Conservation (phyloP, 2,797 vertebrate species). For the Scyliorhinus canicula region DNA sequence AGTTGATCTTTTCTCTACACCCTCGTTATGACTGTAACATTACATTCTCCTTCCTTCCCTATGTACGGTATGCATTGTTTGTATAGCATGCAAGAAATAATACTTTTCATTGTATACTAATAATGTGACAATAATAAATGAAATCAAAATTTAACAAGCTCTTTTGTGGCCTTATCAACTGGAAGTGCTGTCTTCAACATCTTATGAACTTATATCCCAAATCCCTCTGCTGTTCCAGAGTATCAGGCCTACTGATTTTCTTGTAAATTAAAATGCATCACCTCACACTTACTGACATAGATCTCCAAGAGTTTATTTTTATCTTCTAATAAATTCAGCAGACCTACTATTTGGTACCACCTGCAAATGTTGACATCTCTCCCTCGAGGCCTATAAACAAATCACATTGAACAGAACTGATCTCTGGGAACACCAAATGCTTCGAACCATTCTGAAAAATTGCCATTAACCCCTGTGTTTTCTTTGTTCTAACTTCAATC, state of each 20-base stretch:
- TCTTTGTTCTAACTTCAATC: background rate
- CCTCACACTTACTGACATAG: background rate
- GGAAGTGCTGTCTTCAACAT: background rate
- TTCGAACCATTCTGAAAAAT: background rate
- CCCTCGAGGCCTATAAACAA: background rate
- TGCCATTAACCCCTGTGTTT: background rate
- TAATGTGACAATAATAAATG: too few relatives aligned
- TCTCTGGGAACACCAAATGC: background rate
- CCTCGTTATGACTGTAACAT: too few relatives aligned
- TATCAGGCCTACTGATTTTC: background rate
- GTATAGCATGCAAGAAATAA: too few relatives aligned
- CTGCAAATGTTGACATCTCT: background rate
- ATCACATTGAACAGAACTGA: background rate
- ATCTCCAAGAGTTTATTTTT: background rate
- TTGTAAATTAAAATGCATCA: too few relatives aligned
- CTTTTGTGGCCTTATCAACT: background rate
- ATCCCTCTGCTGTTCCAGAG: background rate
- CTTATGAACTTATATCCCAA: background rate
- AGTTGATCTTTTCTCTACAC: too few relatives aligned
- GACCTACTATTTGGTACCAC: background rate
- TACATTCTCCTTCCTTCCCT: too few relatives aligned
- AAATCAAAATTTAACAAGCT: too few relatives aligned
- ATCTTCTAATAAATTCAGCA: background rate
- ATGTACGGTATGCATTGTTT: too few relatives aligned
- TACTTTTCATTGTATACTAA: too few relatives aligned